Evolutionary conservation across 2,888 invertebrate species (phyloP), one percentile per base, ranked within the genome.

Genomic region (Cryptophagus acutangulus): DNA sequence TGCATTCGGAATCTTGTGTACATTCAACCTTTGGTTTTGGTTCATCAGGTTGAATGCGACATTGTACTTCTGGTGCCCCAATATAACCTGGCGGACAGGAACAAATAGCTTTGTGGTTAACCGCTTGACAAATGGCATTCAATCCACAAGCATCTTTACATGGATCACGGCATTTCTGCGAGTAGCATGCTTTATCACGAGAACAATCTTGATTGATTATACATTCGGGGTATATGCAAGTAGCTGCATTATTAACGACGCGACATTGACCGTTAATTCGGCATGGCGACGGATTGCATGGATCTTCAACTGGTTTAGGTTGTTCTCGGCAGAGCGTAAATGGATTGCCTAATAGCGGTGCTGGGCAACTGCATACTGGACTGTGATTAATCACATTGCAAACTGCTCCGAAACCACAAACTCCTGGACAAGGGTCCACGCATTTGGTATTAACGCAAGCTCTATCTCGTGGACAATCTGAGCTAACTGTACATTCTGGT

Each of bases 201-300:
- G 87, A 77, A 67, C 92, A 93, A 56, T 92, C 91, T n/a, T 85
- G 83, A 61, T 91, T 91, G 38, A 86, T 82, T 2, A 91, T 74
- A 66, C 92, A 92, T 67, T 91, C 92, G 0, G 90, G 90, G 67
- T 88, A 90, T 38, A 78, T 75, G 59, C 90, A 91, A 36, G 78
- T 76, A 0, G 87, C 85, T 2, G 76, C 75, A 10, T 75, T 76
- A 47, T 84, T 85, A 43, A 81, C 74, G 1, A 82, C 75, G 41
- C 80, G 78, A 62, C 92, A 92, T 49, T 85, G 79, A 3, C 91
- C 91, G 58, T 89, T 89, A 35, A 79, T 77, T 30, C 82, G 81
- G 61, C 91, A 92, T 1, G 90, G 90, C 28, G 87, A 86, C 43
- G 88, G 87, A 61, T 79, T 79, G 71, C 91, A 91, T n/a, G 85